phyloP scores from a whole-genome alignment of 1,140 invertebrate genomes.

The Procambarus clarkii region DNA sequence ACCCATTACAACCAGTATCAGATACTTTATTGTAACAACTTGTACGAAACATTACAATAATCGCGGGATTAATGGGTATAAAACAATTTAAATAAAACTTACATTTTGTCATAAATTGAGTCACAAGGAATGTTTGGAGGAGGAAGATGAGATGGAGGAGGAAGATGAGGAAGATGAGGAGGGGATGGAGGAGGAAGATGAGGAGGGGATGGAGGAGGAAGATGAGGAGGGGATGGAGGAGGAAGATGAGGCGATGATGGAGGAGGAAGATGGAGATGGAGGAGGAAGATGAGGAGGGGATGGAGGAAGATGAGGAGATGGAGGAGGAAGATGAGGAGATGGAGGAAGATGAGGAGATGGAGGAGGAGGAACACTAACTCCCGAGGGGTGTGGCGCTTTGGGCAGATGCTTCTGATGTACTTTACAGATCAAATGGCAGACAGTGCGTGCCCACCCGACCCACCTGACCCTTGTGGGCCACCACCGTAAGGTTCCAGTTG shows the following conservation, averaged over 20 bases:
- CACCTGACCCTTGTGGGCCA: neutral
- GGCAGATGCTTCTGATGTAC: neutral
- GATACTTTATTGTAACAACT: too few relatives aligned
- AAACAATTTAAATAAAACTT: too few relatives aligned
- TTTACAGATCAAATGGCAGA: neutral
- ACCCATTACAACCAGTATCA: too few relatives aligned
- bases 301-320: neutral
- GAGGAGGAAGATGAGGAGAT: neutral
- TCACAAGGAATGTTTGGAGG: too few relatives aligned
- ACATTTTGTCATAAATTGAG: too few relatives aligned
- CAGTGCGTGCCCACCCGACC: neutral
- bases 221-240: too few relatives aligned
- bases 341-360: slow-evolving; percentile 11
- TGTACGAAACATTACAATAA: too few relatives aligned
- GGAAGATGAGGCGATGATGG: too few relatives aligned
- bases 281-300: neutral
- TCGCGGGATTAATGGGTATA: too few relatives aligned
- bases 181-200: neutral
- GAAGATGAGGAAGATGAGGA: neutral
- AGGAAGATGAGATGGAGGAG: neutral
- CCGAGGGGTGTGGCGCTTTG: neutral
- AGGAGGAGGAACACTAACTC: neutral
- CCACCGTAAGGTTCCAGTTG: neutral
- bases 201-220: neutral
- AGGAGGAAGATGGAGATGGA: neutral